Conservation (phyloP, 2,888 invertebrate species). For the Drosophila demipolita region DNA sequence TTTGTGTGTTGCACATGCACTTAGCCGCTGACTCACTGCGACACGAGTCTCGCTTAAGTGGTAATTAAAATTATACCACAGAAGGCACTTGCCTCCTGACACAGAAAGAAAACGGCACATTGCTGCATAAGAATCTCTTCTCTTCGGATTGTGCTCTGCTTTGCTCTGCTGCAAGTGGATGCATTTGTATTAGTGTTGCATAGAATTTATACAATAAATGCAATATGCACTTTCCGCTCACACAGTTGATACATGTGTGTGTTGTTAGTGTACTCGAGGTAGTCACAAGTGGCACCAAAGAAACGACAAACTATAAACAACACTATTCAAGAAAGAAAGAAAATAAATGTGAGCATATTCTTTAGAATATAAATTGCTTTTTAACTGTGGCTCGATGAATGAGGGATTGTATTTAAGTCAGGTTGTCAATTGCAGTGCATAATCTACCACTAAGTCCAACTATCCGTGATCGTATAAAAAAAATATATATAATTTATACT, state of each 20-base stretch:
- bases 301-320: constrained; percentile 42
- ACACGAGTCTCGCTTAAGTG: constrained; percentile 57
- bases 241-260: constrained; percentile 12
- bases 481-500: no score
- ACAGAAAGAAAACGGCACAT: constrained; percentile 61
- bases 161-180: constrained; percentile 22
- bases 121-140: constrained; percentile 45
- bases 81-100: constrained; percentile 56
- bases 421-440: background rate
- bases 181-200: constrained; percentile 37
- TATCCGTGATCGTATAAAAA: background rate
- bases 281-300: constrained; percentile 58
- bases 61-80: constrained; percentile 80
- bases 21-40: constrained; percentile 41
- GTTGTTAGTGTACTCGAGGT: constrained; percentile 47
- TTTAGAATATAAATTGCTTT: background rate
- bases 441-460: background rate
- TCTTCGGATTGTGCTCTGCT: constrained; percentile 5
- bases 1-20: constrained; percentile 32
- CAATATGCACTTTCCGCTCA: constrained; percentile 18
- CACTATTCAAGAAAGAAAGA: constrained; percentile 28
- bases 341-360: constrained; percentile 6
- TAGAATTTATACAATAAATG: constrained; percentile 43
- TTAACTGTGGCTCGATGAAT: background rate
- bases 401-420: background rate